These are phyloP conservation scores for Sceloporus undulatus DNA, from an alignment of 2,113 vertebrate genomes.

Conservation along the genomic window DNA sequence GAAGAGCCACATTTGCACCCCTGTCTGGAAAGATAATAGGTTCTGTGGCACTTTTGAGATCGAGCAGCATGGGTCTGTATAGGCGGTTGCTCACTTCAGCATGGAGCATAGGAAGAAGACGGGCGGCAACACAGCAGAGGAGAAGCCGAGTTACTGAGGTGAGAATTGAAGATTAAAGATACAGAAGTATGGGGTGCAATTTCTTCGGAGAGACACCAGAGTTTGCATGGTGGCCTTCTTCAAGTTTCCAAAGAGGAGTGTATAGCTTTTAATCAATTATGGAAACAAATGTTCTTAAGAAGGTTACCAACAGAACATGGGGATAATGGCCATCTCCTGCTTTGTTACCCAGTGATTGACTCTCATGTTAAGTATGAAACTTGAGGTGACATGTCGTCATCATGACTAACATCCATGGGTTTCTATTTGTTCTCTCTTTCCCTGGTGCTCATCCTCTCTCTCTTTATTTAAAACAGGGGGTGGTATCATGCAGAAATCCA, in stretches of 20 bases:
- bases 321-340: too few species aligned
- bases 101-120: not conserved
- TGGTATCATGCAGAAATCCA: too few species aligned
- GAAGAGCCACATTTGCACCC: too few species aligned
- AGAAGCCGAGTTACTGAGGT: not conserved
- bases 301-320: too few species aligned
- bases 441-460: not conserved
- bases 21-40: not conserved
- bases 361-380: not conserved
- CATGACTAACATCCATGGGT: not conserved
- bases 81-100: not conserved
- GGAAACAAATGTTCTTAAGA: not conserved
- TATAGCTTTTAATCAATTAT: not conserved
- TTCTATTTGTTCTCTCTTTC: not conserved
- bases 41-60: slow-evolving; percentile 4
- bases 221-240: too few species aligned
- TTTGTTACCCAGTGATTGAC: not conserved
- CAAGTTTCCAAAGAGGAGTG: too few species aligned
- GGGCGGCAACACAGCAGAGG: not conserved
- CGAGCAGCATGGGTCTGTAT: not conserved
- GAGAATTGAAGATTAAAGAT: not conserved
- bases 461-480: not conserved
- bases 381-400: not conserved
- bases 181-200: not conserved
- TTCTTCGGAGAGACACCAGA: not conserved